These are phyloP conservation scores for Corythoichthys haematopterus DNA, from an alignment of 2,113 vertebrate species.

Conservation along the genomic window DNA sequence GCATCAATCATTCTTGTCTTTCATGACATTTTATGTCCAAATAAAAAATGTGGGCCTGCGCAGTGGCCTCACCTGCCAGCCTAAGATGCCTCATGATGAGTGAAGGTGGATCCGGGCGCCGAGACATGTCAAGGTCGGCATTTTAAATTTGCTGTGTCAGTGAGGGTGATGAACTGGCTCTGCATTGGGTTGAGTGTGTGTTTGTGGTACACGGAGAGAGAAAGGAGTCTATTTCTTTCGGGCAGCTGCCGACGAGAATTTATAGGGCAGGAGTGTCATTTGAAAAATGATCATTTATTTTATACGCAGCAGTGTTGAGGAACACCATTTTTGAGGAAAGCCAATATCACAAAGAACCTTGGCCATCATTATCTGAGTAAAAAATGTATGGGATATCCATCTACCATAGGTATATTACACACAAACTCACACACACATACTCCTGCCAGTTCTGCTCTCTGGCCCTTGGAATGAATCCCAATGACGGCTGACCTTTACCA, in stretches of 20 bases:
- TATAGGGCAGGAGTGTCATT: constrained; percentile 13
- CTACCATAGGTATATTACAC: constrained; percentile 18
- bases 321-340: constrained; percentile 4
- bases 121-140: constrained; percentile 54
- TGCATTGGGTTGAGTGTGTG: constrained; percentile 21
- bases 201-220: not conserved
- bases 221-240: not conserved
- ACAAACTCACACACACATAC: constrained; percentile 23
- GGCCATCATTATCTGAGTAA: constrained; percentile 13
- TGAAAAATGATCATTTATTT: constrained; percentile 37
- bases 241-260: not conserved
- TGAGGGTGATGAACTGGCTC: constrained; percentile 57
- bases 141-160: constrained; percentile 52
- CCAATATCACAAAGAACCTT: constrained; percentile 12
- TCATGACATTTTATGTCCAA: constrained; percentile 45
- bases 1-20: constrained; percentile 23
- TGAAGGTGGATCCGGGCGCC: constrained; percentile 40
- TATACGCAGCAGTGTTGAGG: constrained; percentile 1
- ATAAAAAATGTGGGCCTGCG: constrained; percentile 37
- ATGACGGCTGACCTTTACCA: constrained; percentile 68
- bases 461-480: constrained; percentile 61
- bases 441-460: constrained; percentile 43
- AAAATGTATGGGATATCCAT: constrained; percentile 22
- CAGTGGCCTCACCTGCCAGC: constrained; percentile 33
- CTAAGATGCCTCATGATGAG: constrained; percentile 36